Evolutionary conservation across 2,888 invertebrate species (phyloP), one percentile per base, ranked within the genome.

Genomic region (Rhamphomyia laevipes): DNA sequence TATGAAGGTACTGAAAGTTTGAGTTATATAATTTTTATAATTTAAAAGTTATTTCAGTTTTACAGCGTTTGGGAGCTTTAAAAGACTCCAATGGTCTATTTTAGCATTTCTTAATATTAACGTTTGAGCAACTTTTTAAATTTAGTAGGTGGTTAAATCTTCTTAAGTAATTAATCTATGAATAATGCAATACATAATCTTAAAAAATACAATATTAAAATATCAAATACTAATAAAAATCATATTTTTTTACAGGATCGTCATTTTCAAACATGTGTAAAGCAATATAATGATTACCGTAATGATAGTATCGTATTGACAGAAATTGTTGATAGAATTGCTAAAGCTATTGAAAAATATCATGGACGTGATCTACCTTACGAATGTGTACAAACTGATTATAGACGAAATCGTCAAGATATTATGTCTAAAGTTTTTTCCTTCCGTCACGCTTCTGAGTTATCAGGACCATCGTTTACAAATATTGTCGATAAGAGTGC

Each of bases 311-410:
- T 72, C 0, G 57, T 73, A 62, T 59, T 74, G 69, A 65, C 69
- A 60, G 62, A 64, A 7, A 64, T 72, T 17, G 73, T 80, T 51
- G 78, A 76, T 47, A 76, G 76, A 51, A 63, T 74, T 52, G 77
- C 81, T 45, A 77, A 79, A 65, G 82, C 83, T 57, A 80, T 88
- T 59, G 86, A 87, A 67, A 77, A 79, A 63, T 80, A 79, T 61
- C 83, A 80, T 65, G 88, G 88, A 2, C 77, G 86, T 43, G 70
- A 84, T 60, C 73, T 73, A 48, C 84, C 87, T 2, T 75, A 81
- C 56, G 74, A 80, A 58, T 79, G 85, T 54, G 80, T 82, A 48
- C 78, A 79, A 57, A 77, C 77, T 53, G 74, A 78, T 23, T 87
- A 79, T 62, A 78, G 80, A 38, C 74, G 72, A 53, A 78, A 83